phyloP scores from a whole-genome alignment of 2,113 vertebrate species.

The Tympanuchus pallidicinctus region DNA sequence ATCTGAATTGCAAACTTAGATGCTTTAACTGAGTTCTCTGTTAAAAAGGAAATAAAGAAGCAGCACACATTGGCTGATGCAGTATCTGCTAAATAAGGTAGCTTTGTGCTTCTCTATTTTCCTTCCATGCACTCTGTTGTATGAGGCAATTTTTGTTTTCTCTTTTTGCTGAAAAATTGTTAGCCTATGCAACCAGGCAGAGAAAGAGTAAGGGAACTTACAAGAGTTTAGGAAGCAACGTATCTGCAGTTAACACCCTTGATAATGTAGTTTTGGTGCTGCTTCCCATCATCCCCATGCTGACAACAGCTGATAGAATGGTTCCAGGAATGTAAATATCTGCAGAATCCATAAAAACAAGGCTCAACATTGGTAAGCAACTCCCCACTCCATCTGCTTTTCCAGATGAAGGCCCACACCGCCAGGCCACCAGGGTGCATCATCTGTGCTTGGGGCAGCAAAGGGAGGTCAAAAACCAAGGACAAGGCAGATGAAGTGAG shows the following conservation, averaged over 20 bases:
- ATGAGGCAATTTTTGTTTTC: background rate
- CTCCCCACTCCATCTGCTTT: constrained; percentile 9
- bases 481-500: fast-evolving
- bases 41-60: background rate
- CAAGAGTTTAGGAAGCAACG: background rate
- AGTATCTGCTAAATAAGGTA: background rate
- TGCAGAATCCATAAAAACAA: constrained; percentile 40
- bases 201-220: background rate
- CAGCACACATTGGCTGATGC: background rate
- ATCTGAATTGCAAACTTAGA: background rate
- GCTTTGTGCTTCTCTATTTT: background rate
- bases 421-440: background rate
- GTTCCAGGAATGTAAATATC: constrained; percentile 10
- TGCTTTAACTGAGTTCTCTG: background rate
- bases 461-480: background rate
- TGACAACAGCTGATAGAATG: background rate
- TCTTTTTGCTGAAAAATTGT: background rate
- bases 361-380: background rate
- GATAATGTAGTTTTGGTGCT: constrained; percentile 41
- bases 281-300: constrained; percentile 4
- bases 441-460: too few species aligned
- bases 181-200: background rate
- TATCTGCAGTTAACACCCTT: constrained; percentile 8
- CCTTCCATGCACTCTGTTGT: background rate
- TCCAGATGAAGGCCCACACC: background rate